A percentile compares a stretch with the other conserved stretches of the same genome.
Conservation (phyloP, 2,797 vertebrate genomes). For the Betta splendens region DNA sequence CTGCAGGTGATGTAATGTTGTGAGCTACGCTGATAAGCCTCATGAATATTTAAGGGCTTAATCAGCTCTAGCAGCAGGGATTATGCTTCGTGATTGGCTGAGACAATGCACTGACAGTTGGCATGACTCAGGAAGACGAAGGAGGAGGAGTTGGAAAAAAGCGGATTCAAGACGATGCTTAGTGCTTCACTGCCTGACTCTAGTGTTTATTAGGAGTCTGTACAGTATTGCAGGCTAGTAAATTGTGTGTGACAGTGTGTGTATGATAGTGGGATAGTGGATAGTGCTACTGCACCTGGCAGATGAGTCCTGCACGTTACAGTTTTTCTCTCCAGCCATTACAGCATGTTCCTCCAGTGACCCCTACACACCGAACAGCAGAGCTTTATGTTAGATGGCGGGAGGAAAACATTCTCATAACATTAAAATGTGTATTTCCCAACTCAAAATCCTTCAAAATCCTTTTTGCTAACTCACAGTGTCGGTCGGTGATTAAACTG, state of each 20-base stretch:
- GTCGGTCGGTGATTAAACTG: no score
- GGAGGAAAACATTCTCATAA: no score
- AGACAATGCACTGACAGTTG: conserved; percentile 43
- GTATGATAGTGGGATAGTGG: no score
- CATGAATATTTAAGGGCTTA: conserved; percentile 63
- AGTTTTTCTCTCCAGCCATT: conserved; percentile 81
- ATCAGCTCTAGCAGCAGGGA: conserved; percentile 41
- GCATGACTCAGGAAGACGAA: conserved; percentile 45
- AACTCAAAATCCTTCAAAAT: no score
- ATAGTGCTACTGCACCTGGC: no score
- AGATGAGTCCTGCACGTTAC: conserved; percentile 82
- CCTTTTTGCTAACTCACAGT: no score
- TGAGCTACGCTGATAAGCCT: conserved; percentile 49
- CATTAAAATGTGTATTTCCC: no score
- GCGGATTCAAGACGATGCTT: conserved; percentile 38
- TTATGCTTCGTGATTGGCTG: conserved; percentile 48
- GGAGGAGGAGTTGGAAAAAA: conserved; percentile 3
- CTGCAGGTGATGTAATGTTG: conserved; percentile 55
- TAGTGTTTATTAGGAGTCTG: neutral
- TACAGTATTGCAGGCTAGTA: neutral
- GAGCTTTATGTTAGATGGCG: no score
- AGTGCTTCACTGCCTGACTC: neutral
- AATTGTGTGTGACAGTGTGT: neutral
- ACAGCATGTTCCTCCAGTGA: conserved; percentile 77
- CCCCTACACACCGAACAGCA: conserved; percentile 67